These are phyloP conservation scores for Saccostrea cuccullata DNA, from an alignment of 1,140 invertebrate species.

Conservation along the genomic window DNA sequence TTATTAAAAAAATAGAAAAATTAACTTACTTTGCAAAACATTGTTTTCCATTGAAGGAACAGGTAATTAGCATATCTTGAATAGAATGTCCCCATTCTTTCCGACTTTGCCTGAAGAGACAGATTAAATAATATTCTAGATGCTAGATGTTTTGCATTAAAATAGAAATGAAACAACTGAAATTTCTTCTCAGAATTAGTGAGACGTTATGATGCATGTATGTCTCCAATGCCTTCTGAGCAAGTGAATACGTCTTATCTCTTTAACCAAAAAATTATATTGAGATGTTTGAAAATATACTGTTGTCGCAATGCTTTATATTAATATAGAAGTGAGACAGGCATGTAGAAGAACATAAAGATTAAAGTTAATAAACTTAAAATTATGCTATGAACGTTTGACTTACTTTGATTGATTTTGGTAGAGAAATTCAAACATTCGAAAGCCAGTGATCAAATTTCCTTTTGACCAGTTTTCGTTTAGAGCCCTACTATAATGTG, in stretches of 20 bases:
- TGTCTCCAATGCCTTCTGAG: too few relatives aligned
- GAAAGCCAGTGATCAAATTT: background rate
- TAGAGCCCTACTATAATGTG: too few relatives aligned
- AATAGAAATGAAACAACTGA: too few relatives aligned
- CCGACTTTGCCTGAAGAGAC: background rate
- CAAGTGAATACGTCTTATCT: too few relatives aligned
- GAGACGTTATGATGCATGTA: too few relatives aligned
- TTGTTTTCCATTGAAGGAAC: background rate
- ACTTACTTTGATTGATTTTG: constrained; percentile 16
- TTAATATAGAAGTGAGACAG: background rate
- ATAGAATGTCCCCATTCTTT: background rate
- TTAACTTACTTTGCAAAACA: background rate
- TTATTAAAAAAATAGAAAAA: background rate
- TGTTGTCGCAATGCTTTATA: background rate
- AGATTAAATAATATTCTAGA: background rate
- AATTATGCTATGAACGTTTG: background rate
- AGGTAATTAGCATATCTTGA: background rate
- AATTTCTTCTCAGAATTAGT: too few relatives aligned
- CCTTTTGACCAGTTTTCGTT: too few relatives aligned
- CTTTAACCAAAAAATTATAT: too few relatives aligned
- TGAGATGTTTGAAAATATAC: background rate
- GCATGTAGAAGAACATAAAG: background rate
- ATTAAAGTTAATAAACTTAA: background rate
- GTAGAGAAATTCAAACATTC: background rate
- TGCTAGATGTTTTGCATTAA: too few relatives aligned